Conservation (phyloP, 2,797 vertebrate genomes). For the Thalassophryne amazonica region DNA sequence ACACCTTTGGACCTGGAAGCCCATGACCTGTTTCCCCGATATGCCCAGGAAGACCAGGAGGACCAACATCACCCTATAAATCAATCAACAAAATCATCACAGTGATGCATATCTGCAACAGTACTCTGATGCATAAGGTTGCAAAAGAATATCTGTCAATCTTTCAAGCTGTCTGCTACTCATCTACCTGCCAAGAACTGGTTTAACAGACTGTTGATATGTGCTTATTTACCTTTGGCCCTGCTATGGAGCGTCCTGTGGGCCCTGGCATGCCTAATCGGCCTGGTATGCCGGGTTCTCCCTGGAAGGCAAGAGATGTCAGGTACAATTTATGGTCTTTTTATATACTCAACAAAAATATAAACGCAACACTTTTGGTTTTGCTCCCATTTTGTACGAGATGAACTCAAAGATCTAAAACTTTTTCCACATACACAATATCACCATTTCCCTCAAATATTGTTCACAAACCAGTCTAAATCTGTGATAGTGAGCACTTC, state of each 20-base stretch:
- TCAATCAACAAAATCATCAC: constrained; percentile 15
- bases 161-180: constrained; percentile 1
- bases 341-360: constrained; percentile 1
- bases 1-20: constrained; percentile 90
- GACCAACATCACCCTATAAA: constrained; percentile 84
- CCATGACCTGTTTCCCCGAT: constrained; percentile 88
- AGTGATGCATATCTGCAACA: not conserved
- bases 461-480: too few species aligned
- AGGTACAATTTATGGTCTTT: not conserved
- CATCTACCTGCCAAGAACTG: constrained; percentile 25
- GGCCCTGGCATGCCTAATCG: constrained; percentile 83
- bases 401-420: too few species aligned
- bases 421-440: too few species aligned
- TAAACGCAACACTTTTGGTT: too few species aligned
- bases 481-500: too few species aligned
- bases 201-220: constrained; percentile 22
- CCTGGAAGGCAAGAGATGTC: constrained; percentile 63
- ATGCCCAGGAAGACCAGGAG: constrained; percentile 80
- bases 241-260: constrained; percentile 84
- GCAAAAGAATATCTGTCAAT: constrained; percentile 18
- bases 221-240: constrained; percentile 84
- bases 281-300: constrained; percentile 85
- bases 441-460: too few species aligned
- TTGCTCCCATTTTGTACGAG: too few species aligned
- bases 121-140: constrained; percentile 13